phyloP scores from a whole-genome alignment of 1,140 invertebrate genomes.

The Pseudoatta argentina region DNA sequence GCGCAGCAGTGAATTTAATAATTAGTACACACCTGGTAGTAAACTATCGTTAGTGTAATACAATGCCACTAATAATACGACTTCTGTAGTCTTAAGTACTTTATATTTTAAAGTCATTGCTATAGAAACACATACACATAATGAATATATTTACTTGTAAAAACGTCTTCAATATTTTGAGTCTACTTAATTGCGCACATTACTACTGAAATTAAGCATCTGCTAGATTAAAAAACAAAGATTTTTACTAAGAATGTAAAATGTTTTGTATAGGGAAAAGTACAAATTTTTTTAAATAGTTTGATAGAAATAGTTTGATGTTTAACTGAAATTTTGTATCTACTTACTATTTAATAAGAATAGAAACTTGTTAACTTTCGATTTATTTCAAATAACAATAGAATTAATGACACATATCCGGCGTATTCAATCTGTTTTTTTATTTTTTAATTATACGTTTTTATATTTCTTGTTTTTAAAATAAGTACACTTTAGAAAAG shows the following conservation, averaged over 20 bases:
- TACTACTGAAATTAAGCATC: background rate
- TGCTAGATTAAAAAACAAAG: background rate
- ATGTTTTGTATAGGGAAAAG: background rate
- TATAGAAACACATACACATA: background rate
- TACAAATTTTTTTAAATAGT: background rate
- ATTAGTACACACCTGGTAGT: conserved; percentile 26
- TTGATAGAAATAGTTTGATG: background rate
- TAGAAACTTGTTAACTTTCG: background rate
- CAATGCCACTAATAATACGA: background rate
- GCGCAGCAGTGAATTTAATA: conserved; percentile 35
- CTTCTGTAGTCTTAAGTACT: background rate
- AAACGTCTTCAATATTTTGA: background rate
- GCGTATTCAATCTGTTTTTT: background rate
- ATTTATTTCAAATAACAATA: background rate
- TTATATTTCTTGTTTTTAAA: background rate
- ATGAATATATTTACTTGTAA: background rate
- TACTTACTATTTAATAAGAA: background rate
- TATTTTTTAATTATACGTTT: background rate
- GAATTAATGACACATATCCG: background rate
- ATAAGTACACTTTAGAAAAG: background rate
- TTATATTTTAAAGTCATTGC: background rate
- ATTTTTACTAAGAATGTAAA: background rate
- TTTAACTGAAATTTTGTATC: background rate
- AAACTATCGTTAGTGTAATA: conserved; percentile 32
- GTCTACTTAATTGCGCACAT: background rate